Conservation (phyloP, 2,888 invertebrate species). For the Drosophila diplacantha region DNA sequence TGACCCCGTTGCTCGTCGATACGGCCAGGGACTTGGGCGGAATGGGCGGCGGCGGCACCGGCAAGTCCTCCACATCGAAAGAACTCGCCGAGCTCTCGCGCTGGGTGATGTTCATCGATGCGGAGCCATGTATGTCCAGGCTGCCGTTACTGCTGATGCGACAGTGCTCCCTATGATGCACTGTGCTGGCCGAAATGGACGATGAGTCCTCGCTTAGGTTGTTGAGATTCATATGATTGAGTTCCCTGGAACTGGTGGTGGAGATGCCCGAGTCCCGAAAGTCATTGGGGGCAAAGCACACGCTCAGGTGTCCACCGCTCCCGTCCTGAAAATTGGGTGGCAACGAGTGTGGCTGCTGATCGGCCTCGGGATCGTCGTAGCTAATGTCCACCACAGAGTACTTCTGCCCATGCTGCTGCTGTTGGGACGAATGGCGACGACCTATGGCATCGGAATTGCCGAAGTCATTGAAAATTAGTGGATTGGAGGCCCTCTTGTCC, state of each 20-base stretch:
- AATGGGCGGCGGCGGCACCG: slow-evolving; percentile 76
- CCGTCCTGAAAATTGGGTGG: slow-evolving; percentile 65
- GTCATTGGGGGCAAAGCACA: slow-evolving; percentile 74
- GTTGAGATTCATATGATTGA: slow-evolving; percentile 71
- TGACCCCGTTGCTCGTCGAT: slow-evolving; percentile 45
- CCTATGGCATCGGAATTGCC: slow-evolving; percentile 55
- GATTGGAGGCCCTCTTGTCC: slow-evolving; percentile 78
- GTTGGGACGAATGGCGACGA: slow-evolving; percentile 66
- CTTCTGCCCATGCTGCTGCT: slow-evolving; percentile 74
- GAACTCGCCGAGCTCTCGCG: slow-evolving; percentile 72
- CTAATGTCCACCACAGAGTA: slow-evolving; percentile 79
- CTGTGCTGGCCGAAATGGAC: slow-evolving; percentile 64
- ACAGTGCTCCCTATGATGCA: slow-evolving; percentile 73
- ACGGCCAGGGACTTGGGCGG: slow-evolving; percentile 75
- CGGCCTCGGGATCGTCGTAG: slow-evolving; percentile 78
- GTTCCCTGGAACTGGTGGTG: slow-evolving; percentile 76
- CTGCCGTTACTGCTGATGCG: slow-evolving; percentile 70
- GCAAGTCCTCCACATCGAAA: slow-evolving; percentile 76
- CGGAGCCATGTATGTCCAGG: slow-evolving; percentile 47
- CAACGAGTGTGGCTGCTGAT: slow-evolving; percentile 70
- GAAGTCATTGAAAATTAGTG: slow-evolving; percentile 76
- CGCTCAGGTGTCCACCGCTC: slow-evolving; percentile 63
- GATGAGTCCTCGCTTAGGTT: slow-evolving; percentile 74
- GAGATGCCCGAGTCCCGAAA: slow-evolving; percentile 78
- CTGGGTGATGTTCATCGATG: slow-evolving; percentile 69